Conservation (phyloP, 2,113 vertebrate genomes). For the Sylvietta virens region DNA sequence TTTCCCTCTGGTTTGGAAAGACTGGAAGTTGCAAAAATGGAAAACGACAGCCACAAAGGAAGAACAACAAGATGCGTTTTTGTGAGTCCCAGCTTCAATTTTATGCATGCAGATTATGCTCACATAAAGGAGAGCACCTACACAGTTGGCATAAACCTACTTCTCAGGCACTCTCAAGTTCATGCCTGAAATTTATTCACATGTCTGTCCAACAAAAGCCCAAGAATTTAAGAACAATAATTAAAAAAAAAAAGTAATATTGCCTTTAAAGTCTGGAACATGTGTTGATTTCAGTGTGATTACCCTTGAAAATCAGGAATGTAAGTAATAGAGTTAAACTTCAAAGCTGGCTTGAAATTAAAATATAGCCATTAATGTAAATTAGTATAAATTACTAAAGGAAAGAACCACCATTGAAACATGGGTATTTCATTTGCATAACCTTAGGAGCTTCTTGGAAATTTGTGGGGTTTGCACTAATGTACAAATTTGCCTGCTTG, state of each 20-base stretch:
- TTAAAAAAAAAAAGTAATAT: neutral
- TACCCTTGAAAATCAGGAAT: neutral
- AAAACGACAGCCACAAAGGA: neutral
- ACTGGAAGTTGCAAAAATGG: neutral
- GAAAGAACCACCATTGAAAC: neutral
- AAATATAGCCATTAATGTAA: neutral
- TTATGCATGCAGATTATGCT: conserved; percentile 2
- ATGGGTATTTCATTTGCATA: neutral
- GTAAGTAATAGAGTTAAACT: neutral
- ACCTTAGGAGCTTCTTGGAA: neutral
- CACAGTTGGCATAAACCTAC: neutral
- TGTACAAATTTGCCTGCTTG: neutral
- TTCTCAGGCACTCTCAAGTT: neutral
- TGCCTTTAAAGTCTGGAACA: conserved; percentile 55
- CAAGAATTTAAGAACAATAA: neutral
- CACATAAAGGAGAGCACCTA: neutral
- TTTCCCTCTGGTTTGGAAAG: conserved; percentile 26
- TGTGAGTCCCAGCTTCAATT: neutral
- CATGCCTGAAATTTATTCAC: neutral
- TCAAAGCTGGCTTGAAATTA: neutral
- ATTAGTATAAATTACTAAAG: neutral
- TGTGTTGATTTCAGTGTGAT: neutral
- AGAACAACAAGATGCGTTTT: conserved; percentile 7
- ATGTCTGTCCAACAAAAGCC: neutral
- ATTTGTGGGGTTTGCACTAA: neutral